A percentile compares a stretch with the other conserved stretches of the same genome.
These are phyloP conservation scores for Pimephales promelas DNA, from an alignment of 2,113 vertebrate genomes.

Conservation along the genomic window DNA sequence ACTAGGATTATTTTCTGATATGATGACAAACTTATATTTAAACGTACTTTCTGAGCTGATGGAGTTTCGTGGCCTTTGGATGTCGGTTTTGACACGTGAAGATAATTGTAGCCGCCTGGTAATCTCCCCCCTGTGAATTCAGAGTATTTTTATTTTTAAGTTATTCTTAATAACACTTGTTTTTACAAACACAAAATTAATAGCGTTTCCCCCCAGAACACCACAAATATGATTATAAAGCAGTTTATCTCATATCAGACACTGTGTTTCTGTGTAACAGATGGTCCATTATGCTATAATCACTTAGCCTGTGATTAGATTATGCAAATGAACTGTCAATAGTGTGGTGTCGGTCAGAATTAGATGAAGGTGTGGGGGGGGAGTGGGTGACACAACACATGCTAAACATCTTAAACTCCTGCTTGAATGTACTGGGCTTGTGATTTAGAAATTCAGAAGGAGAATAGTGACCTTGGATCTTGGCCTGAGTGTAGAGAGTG, in stretches of 20 bases:
- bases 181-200: constrained; percentile 17
- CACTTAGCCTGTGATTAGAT: constrained; percentile 35
- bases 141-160: neutral
- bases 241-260: constrained; percentile 22
- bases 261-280: constrained; percentile 21
- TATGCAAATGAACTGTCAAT: constrained; percentile 39
- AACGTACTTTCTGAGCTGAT: constrained; percentile 25
- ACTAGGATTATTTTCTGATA: neutral
- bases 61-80: constrained; percentile 36
- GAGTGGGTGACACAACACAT: neutral
- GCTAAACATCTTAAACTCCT: neutral
- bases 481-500: constrained; percentile 80
- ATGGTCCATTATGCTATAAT: constrained; percentile 34
- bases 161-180: neutral
- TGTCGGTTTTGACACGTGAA: constrained; percentile 82
- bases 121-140: constrained; percentile 80
- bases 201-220: neutral
- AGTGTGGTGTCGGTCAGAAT: constrained; percentile 30
- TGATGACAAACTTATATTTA: neutral
- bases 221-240: constrained; percentile 12
- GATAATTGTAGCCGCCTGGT: constrained; percentile 85
- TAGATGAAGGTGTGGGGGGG: neutral
- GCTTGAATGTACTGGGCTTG: neutral
- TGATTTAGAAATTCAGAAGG: neutral
- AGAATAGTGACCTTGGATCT: constrained; percentile 79